Conservation (phyloP, 2,113 vertebrate species). For the Pseudorhombus dupliciocellatus region DNA sequence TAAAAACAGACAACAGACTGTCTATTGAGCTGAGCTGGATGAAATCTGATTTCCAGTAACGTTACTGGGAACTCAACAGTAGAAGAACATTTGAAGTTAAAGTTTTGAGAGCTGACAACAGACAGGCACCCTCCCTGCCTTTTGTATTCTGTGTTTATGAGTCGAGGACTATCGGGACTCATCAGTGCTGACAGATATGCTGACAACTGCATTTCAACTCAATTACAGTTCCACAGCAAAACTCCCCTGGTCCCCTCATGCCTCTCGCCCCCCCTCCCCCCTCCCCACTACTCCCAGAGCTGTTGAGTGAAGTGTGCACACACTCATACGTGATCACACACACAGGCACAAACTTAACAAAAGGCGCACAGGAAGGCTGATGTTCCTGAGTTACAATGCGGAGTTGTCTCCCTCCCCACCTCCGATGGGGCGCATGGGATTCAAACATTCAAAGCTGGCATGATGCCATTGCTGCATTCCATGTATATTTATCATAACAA, state of each 20-base stretch:
- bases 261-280: constrained; percentile 56
- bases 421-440: constrained; percentile 23
- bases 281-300: constrained; percentile 50
- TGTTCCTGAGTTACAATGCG: constrained; percentile 53
- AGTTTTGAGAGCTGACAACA: constrained; percentile 59
- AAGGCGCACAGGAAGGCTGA: constrained; percentile 59
- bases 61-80: neutral
- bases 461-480: constrained; percentile 34
- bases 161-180: constrained; percentile 70
- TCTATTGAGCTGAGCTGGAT: constrained; percentile 12
- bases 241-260: constrained; percentile 65
- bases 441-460: constrained; percentile 50
- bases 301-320: constrained; percentile 53
- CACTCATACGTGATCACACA: constrained; percentile 2
- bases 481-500: constrained; percentile 58
- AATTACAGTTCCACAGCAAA: constrained; percentile 74
- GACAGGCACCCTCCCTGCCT: constrained; percentile 45
- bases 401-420: constrained; percentile 18
- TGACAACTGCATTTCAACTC: constrained; percentile 78
- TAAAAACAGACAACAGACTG: constrained; percentile 26
- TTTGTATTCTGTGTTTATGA: constrained; percentile 73
- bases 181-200: constrained; percentile 74
- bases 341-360: constrained; percentile 40
- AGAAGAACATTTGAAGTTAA: constrained; percentile 9
- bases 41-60: constrained; percentile 42